Base-by-base conservation (phyloP, 2,797 vertebrate species). In the Gouania willdenowi region DNA sequence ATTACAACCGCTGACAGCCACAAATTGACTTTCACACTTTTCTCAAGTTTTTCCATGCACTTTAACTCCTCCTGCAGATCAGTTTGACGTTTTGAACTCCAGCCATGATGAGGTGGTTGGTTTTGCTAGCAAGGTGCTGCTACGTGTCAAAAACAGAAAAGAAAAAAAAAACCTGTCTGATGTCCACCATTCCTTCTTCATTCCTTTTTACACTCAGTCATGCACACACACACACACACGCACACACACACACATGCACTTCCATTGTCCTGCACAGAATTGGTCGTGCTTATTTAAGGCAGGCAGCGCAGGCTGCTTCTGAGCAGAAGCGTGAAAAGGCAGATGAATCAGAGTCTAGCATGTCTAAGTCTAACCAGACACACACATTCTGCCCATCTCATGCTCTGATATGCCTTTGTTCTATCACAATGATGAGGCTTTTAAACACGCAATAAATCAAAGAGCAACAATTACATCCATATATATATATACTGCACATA, bases 291-390 rank as follows among this genome's bases (percentile, higher is more conserved):
- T 80, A 65, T 82, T 83, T 77, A 69, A 42, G 12, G 4, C 38
- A 51, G 57, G 55, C 58, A 75, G 70, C 60, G 64, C 41, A 34
- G 66, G 48, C 52, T 34, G 48, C 61, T 72, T 53, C 60, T 72
- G 35, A 42, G 73, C 70, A 71, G 76, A 53, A 44, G 65, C 77
- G 75, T 88, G 83, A 93, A 88, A 79, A 69, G 73, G 55, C 82
- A 87, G 84, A 90, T 88, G 83, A 63, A 42, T 74, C 66, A 50
- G 76, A 84, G 78, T 68, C 80, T 53, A 34, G 42, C 79, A 70
- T 72, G 85, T 87, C 89, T 90, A 87, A 91, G 66, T 54, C 77
- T 70, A 68, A 87, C 77, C 87, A 84, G 87, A 85, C 79, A 62
- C 55, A 33, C 30, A 16, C 18, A 34, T 76, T 18, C 9, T 50